phyloP scores from a whole-genome alignment of 1,140 invertebrate genomes.

The Steinernema khuongi region DNA sequence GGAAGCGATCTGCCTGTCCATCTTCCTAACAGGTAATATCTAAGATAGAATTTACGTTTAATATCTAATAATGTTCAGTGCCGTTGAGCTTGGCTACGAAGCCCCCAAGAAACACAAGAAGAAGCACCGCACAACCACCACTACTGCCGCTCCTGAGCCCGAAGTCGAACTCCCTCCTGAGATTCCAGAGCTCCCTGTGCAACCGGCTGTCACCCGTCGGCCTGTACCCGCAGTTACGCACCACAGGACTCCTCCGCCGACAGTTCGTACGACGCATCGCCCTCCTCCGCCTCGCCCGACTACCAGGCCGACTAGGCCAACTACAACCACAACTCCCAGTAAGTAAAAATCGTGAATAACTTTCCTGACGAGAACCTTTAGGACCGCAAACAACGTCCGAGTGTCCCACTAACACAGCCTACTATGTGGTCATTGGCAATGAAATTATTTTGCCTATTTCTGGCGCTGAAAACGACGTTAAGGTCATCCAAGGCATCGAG shows the following conservation, averaged over 20 bases:
- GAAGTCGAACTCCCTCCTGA: neutral
- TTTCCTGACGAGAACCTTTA: neutral
- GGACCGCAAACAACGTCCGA: neutral
- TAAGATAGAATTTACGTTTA: neutral
- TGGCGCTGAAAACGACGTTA: conserved; percentile 20
- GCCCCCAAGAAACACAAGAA: neutral
- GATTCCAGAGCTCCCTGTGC: neutral
- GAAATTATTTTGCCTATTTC: conserved; percentile 37
- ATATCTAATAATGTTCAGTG: neutral
- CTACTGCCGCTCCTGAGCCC: neutral
- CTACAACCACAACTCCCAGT: neutral
- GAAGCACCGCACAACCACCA: neutral
- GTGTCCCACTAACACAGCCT: conserved; percentile 25
- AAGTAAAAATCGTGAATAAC: neutral
- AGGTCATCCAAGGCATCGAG: conserved; percentile 28
- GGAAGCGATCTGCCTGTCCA: neutral
- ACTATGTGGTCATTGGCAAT: conserved; percentile 42
- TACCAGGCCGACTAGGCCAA: too few relatives aligned
- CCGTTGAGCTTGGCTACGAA: neutral
- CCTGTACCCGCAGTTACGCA: neutral
- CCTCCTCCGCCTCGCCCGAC: neutral
- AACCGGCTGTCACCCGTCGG: neutral
- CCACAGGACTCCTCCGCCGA: neutral
- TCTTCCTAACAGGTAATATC: neutral
- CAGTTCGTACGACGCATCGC: neutral